Percentiles rank a stretch among this genome's conserved stretches.
Evolutionary conservation across 1,140 invertebrate species (phyloP).

Genomic region (Drosophila hydei): DNA sequence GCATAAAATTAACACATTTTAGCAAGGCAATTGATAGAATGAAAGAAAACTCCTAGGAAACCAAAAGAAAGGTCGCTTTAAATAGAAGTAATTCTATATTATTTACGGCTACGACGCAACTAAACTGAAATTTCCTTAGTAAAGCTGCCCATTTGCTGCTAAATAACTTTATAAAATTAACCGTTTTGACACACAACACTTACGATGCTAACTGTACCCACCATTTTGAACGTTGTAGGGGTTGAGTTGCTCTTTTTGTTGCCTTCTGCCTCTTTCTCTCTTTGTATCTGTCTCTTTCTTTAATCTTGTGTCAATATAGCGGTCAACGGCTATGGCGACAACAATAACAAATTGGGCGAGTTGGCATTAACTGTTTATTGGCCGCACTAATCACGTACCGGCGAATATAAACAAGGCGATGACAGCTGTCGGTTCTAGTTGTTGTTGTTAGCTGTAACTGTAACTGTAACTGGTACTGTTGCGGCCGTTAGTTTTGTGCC

Average conservation of each 20-base stretch:
- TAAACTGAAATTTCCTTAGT: too few species aligned
- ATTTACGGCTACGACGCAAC: neutral
- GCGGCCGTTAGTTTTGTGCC: constrained; percentile 46
- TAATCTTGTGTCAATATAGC: constrained; percentile 16
- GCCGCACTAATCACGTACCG: constrained; percentile 33
- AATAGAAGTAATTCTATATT: neutral
- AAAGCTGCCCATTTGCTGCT: too few species aligned
- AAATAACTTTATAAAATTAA: neutral
- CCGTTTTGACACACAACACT: neutral
- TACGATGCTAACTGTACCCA: constrained; percentile 22
- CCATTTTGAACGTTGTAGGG: constrained; percentile 6
- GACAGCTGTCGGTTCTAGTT: constrained; percentile 40
- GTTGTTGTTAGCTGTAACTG: constrained; percentile 9
- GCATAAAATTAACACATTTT: constrained; percentile 1
- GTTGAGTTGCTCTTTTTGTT: constrained; percentile 1
- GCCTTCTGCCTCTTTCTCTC: neutral
- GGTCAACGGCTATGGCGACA: constrained; percentile 14
- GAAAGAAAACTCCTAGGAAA: too few species aligned
- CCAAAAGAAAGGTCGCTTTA: neutral
- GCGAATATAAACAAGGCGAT: constrained; percentile 40
- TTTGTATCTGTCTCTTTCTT: neutral
- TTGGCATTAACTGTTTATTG: constrained; percentile 30
- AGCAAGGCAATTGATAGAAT: neutral
- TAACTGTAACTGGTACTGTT: constrained; percentile 40
- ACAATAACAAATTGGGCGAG: constrained; percentile 10